Base-by-base conservation (phyloP, 1,140 invertebrate genomes). In the Hestina assimilis region DNA sequence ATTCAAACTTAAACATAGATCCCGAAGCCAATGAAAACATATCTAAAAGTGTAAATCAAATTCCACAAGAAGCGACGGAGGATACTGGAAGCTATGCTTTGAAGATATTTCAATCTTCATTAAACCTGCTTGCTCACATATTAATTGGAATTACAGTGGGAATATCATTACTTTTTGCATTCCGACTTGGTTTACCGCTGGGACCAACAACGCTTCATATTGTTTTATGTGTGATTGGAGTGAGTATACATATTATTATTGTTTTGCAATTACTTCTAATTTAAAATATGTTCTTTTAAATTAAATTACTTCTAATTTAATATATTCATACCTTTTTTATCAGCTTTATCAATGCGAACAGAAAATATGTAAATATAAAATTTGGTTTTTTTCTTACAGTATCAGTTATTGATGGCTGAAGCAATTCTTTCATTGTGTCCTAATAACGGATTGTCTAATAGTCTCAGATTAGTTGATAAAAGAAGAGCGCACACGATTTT, bases 381-480 rank as follows among this genome's bases (percentile, higher is more conserved):
- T 43, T 24, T 8, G 12, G 20, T 54, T 24, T 28, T 9, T 57
- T 24, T 53, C 6, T 33, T 85, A 79, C 69, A 89, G 85, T 87
- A 85, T 50, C 83, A 87, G 60, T 59, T 88, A 3, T 59, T 89
- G 3, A 83, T 83, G 76, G 69, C 76, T 0, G 66, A 87, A 58
- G 69, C 71, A 3, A 82, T 87, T 4, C 63, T 89, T 4, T 47
- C 60, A 28, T 59, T 89, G 7, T 74, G 75, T 3, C 62, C 74
- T 2, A 59, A 82, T 14, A 87, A 83, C 54, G 73, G 75, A 3
- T 89, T 82, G 82, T 72, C 78, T 12, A 63, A 70, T 3, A 41
- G 42, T 0, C 40, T 87, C 4, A 70, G 60, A 31, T 50, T 75
- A 11, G 61, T 61, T 2, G 69, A 84, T 41, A 83, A 82, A 48